Base-by-base conservation (phyloP, 2,113 vertebrate genomes). In the Amphilophus citrinellus region DNA sequence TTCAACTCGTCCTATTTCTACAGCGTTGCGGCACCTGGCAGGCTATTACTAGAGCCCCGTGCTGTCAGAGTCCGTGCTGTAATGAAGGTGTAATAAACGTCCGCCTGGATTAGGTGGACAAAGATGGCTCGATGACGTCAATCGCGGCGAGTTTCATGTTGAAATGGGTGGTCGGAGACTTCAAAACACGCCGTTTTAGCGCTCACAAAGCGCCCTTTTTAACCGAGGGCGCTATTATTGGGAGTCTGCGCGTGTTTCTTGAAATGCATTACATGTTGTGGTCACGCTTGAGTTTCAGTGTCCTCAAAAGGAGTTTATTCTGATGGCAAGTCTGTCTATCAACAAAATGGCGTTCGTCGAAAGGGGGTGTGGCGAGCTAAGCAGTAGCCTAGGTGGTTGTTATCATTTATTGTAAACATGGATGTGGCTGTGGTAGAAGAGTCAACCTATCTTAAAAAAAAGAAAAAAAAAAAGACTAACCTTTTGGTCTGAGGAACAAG, bases 121-220 rank as follows among this genome's bases (percentile, higher is more conserved):
- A 94, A 96, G 93, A 95, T 93, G 95, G 94, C 95, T 94, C 83
- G 88, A 79, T 96, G 96, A 96, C 96, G 96, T 96, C 96, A 96
- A 88, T 93, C 80, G 92, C 56, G 88, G 87, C 91, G 87, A 93
- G 92, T 93, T 88, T 95, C 93, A 88, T 92, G 95, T 92, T 94
- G 93, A 93, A 92, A 94, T 89, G 93, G 88, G 93, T 83, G 94
- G 75, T 78, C 86, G 61, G 60, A 76, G 39, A 75, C 80, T 56
- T 61, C 53, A 32, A 39, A n/a, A 85, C 4, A 4, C 53, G 2
- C 13, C 20, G 24, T 24, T 89, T 79, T 77, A 30, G 35, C 1
- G 10, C 14, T 24, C 37, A 0, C 15, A 17, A 59, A 11, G 32
- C 22, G 3, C 10, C 42, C 15, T 65, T 82, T 87, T 80, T 5